These are phyloP conservation scores for Malurus splendens DNA, from an alignment of 2,797 vertebrate genomes.

Conservation along the genomic window DNA sequence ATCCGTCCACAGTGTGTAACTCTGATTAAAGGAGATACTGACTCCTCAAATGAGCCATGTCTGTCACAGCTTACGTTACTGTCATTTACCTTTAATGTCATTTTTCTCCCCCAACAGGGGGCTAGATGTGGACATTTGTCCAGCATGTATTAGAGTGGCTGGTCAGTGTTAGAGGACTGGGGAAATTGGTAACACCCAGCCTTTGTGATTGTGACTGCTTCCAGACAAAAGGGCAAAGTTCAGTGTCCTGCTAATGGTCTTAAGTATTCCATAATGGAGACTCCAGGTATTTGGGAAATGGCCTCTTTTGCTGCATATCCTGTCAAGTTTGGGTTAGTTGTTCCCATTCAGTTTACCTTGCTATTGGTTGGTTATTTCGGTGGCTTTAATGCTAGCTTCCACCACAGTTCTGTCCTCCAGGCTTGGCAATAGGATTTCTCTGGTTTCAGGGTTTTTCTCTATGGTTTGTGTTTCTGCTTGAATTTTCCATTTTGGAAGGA, in stretches of 20 bases:
- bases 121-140: background rate
- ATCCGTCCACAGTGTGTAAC: fast-evolving
- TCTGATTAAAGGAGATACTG: background rate
- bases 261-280: background rate
- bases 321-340: background rate
- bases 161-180: background rate
- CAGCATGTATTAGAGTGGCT: background rate
- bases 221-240: background rate
- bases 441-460: background rate
- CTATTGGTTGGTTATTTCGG: background rate
- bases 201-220: background rate
- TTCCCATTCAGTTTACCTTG: background rate
- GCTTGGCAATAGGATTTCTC: background rate
- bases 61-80: background rate
- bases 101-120: background rate
- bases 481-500: background rate
- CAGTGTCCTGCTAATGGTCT: background rate
- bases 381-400: background rate
- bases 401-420: background rate
- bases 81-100: background rate
- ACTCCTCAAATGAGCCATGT: background rate
- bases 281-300: background rate
- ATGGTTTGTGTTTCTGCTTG: background rate
- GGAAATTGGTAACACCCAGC: background rate
- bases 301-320: background rate